These are phyloP conservation scores for Andrena praecox DNA, from an alignment of 2,888 invertebrate species.

Conservation along the genomic window DNA sequence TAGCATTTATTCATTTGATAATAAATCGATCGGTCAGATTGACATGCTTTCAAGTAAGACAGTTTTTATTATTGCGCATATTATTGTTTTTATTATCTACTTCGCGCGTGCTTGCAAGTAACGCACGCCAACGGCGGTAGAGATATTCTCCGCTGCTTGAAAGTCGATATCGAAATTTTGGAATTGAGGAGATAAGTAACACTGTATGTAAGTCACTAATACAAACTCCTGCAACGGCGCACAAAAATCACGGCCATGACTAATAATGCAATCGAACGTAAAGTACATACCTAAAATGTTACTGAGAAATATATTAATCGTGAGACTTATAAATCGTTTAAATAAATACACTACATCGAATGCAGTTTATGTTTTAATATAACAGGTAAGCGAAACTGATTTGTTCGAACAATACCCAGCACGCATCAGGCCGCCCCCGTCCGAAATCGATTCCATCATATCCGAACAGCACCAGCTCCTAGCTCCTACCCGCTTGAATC, in stretches of 20 bases:
- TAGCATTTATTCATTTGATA: constrained; percentile 60
- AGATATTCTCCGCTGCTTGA: no score
- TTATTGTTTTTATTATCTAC: not conserved
- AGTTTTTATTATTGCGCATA: not conserved
- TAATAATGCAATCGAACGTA: constrained; percentile 36
- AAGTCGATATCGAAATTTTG: not conserved
- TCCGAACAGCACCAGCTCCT: no score
- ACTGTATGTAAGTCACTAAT: not conserved
- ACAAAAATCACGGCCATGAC: constrained; percentile 12
- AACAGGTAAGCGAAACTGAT: not conserved
- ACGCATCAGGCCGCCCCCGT: no score
- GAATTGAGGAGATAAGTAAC: not conserved
- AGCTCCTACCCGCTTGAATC: no score
- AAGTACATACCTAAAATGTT: constrained; percentile 25
- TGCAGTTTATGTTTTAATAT: not conserved
- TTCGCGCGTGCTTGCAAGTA: constrained; percentile 18
- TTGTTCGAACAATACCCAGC: no score
- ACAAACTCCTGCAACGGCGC: not conserved
- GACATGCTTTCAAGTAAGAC: constrained; percentile 8
- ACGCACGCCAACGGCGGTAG: not conserved
- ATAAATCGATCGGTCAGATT: constrained; percentile 43
- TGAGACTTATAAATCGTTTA: constrained; percentile 24
- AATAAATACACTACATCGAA: constrained; percentile 26
- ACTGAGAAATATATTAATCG: constrained; percentile 33
- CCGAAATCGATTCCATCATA: no score